A percentile compares a stretch with the other conserved stretches of the same genome.
Conservation (phyloP, 2,888 invertebrate genomes). For the Onchidella celtica region DNA sequence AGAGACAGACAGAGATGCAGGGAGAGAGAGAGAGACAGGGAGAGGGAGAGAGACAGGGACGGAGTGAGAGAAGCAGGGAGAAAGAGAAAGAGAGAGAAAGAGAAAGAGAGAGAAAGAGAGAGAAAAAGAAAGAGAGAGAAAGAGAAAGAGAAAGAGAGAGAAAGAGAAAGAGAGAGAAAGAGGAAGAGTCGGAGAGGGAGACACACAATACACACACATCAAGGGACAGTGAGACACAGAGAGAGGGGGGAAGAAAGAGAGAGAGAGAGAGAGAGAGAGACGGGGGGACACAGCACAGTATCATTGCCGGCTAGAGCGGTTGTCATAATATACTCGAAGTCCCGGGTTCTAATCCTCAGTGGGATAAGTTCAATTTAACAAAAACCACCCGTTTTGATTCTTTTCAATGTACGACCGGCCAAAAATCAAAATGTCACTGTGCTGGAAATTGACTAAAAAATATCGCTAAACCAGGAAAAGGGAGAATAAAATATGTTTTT, state of each 20-base stretch:
- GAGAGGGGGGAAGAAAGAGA: neutral
- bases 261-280: neutral
- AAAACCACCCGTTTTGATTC: no score
- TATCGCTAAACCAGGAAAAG: no score
- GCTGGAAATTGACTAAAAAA: no score
- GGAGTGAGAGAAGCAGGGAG: no score
- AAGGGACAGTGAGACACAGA: neutral
- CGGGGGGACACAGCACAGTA: neutral
- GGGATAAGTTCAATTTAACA: no score
- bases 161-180: conserved; percentile 18
- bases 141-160: conserved; percentile 19
- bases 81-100: neutral
- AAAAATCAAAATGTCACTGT: no score
- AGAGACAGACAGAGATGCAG: neutral
- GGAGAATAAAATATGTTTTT: no score
- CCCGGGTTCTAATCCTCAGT: no score
- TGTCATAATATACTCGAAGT: no score
- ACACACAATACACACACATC: neutral
- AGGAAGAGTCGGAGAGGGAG: neutral
- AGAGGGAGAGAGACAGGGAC: no score
- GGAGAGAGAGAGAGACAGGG: neutral
- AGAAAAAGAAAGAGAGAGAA: neutral
- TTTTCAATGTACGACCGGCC: no score
- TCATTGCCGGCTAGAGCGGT: no score
- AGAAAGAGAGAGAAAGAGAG: neutral